Base-by-base conservation (phyloP, 2,797 vertebrate species). In the Helicolenus hilgendorfi region DNA sequence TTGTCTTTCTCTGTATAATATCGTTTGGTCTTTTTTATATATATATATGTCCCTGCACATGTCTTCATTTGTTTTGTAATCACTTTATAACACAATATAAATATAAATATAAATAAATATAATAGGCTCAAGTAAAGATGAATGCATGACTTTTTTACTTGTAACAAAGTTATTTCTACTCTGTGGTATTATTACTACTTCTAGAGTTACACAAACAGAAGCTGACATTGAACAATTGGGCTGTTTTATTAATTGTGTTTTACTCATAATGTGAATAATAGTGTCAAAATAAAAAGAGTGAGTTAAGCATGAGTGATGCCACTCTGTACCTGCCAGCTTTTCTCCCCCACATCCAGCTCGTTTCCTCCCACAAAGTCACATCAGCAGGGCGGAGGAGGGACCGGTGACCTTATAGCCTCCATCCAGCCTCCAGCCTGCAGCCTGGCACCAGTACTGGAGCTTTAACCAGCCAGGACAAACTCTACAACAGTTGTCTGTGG, bases 391-490 rank as follows among this genome's bases (percentile, higher is more conserved):
- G 75, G 76, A 18, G 78, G 83, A 64, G 31, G 70, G 79, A 55
- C 31, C 31, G 15, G 29, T 83, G 89, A 92, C 88, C 90, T 87
- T 86, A 76, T 20, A 84, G 59, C 84, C 86, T 73, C 60, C 67
- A 62, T 73, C 60, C 67, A 62, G 20, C 29, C 72, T 31, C 29
- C 29, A 83, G 58, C 83, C 85, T 72, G 55, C 68, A 63, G n/a
- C 31, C 73, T 33, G 77, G 53, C 85, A 75, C 60, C 71, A 62
- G 10, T 0, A 8, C 11, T 9, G 11, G 3, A 31, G 45, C 8
- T 64, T 14, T 7, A 45, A 64, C 35, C 69, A 69, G 13, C 33
- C 45, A 11, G 24, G 7, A 49, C 73, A 9, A 70, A 56, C 49
- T 75, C 38, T 0, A 41, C 38, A 41, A 41, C 38, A 41, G 38